Conservation (phyloP, 1,140 invertebrate genomes). For the Cyphomyrmex costatus region DNA sequence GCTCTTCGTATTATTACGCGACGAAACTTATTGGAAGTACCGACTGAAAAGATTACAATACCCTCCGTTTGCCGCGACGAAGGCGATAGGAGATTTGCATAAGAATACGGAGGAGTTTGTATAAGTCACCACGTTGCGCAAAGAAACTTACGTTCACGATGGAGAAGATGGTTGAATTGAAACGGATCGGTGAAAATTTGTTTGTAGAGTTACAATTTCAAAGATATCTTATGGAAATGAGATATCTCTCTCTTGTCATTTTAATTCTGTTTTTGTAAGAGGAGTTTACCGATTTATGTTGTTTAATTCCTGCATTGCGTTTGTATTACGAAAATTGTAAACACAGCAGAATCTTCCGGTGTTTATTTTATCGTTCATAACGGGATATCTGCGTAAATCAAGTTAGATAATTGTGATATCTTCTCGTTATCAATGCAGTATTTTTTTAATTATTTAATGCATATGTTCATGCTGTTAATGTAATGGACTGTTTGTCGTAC, state of each 20-base stretch:
- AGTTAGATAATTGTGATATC: not conserved
- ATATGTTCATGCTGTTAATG: not conserved
- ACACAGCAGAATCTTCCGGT: not conserved
- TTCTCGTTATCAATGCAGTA: not conserved
- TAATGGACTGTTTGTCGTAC: not conserved
- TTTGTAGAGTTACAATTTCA: not conserved
- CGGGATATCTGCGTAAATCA: not conserved
- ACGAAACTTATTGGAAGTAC: conserved; percentile 22
- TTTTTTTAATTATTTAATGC: not conserved
- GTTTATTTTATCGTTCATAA: not conserved
- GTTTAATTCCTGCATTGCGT: not conserved
- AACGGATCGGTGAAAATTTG: not conserved
- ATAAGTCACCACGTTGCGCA: conserved; percentile 8
- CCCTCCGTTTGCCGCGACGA: not conserved
- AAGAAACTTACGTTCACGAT: not conserved
- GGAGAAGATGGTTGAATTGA: not conserved
- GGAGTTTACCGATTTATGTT: not conserved
- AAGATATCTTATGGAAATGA: not conserved
- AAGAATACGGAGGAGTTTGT: conserved; percentile 19
- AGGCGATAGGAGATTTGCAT: conserved; percentile 29
- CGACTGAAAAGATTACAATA: conserved; percentile 17
- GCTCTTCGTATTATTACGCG: conserved; percentile 17
- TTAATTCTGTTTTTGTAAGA: not conserved
- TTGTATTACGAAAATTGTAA: not conserved
- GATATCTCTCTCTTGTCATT: not conserved